These are phyloP conservation scores for Hozukius guyotensis DNA, from an alignment of 2,797 vertebrate species.

Conservation along the genomic window DNA sequence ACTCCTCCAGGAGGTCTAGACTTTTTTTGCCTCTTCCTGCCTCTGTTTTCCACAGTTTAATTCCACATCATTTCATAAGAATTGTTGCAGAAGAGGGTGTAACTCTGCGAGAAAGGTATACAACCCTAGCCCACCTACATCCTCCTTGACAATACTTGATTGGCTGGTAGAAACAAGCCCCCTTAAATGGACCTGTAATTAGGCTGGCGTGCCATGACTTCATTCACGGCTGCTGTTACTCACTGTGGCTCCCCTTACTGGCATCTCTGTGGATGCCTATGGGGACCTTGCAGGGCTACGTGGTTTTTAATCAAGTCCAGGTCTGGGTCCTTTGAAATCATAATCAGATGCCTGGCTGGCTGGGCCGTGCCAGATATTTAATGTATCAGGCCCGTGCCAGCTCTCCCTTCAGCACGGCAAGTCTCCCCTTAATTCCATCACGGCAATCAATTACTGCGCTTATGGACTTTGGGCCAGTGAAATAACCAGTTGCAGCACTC, in stretches of 20 bases:
- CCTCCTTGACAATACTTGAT: conserved; percentile 23
- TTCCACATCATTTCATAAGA: conserved; percentile 65
- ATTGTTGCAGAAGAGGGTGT: background rate
- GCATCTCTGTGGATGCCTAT: conserved; percentile 48
- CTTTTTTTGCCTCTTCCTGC: conserved; percentile 19
- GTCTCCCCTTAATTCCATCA: conserved; percentile 68
- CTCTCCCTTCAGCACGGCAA: conserved; percentile 56
- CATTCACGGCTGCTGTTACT: conserved; percentile 54
- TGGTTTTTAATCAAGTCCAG: conserved; percentile 75
- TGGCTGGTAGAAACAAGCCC: conserved; percentile 48
- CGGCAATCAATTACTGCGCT: conserved; percentile 74
- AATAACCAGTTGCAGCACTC: conserved; percentile 59
- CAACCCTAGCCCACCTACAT: conserved; percentile 10
- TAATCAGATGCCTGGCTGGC: conserved; percentile 75
- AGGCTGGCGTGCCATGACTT: conserved; percentile 61
- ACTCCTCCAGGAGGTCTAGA: conserved; percentile 82
- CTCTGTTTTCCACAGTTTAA: conserved; percentile 62
- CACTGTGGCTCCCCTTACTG: conserved; percentile 48
- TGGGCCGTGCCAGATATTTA: conserved; percentile 72
- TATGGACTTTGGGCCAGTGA: conserved; percentile 50
- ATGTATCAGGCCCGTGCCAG: conserved; percentile 64
- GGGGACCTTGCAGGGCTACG: conserved; percentile 49
- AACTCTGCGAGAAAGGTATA: background rate
- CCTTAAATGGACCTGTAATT: conserved; percentile 46
- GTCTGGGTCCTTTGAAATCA: conserved; percentile 75